Base-by-base conservation (phyloP, 2,888 invertebrate genomes). In the Fragum fragum region DNA sequence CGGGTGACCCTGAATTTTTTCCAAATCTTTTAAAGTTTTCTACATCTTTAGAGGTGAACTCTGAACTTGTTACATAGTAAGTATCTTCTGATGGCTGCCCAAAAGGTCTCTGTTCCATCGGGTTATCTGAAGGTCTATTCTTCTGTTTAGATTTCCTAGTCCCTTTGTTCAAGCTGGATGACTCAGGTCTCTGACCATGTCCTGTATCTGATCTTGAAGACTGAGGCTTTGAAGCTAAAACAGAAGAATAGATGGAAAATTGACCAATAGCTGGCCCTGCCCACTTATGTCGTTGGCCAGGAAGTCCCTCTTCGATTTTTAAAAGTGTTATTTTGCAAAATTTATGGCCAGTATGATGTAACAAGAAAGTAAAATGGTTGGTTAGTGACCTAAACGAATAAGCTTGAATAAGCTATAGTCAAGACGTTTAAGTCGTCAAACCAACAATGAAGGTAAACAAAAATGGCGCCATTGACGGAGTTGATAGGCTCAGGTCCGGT, bases 11-110 rank as follows among this genome's bases (percentile, higher is more conserved):
- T 55, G 23, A 74, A 36, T 53, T 61, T n/a, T 32, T 32, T 1
- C 66, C 79, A 55, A 86, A 61, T 16, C 77, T 80, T 47, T 89
- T 87, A 36, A 91, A 88, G 57, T 87, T 88, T 29, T 91, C 90
- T 7, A 91, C 88, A 76, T 92, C 90, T 29, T 81, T 83, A 23
- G 87, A 83, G 0, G 91, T 88, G 36, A 92, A 88, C 42, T 87
- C 83, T 6, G 89, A 86, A 39, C 79, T 78, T 23, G 81, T 63
- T 0, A 82, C 80, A 75, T 77, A 77, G 59, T 82, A 87, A 1
- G 79, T 71, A 47, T 74, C 59, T 32, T 80, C 73, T 1, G 80
- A 69, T 9, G 85, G 80, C 26, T 55, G 59, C 21, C 86, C 83
- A 63, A 86, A 74, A 52, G 29, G 72, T 16, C 79, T 80, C 47